These are phyloP conservation scores for Reinhardtius hippoglossoides DNA, from an alignment of 2,113 vertebrate genomes.

Conservation along the genomic window DNA sequence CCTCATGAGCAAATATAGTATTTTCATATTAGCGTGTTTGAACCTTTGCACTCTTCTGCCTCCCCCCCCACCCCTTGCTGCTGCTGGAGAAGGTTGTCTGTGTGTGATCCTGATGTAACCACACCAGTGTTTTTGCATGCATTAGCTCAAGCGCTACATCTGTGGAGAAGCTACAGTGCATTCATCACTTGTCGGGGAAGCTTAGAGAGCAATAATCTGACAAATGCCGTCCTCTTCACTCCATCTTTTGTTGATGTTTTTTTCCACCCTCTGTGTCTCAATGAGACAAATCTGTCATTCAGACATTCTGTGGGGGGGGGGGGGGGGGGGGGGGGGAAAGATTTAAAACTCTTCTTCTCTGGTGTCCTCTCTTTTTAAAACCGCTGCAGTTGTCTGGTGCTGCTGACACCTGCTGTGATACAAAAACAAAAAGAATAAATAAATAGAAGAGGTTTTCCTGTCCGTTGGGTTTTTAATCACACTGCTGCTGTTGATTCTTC, in stretches of 20 bases:
- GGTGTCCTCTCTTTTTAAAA: neutral
- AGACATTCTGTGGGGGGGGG: neutral
- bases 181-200: neutral
- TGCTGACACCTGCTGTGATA: constrained; percentile 20
- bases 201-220: neutral
- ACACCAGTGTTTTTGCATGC: neutral
- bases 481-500: neutral
- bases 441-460: neutral
- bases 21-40: too few relatives aligned
- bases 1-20: too few relatives aligned
- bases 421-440: neutral
- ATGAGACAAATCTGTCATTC: constrained; percentile 9
- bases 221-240: constrained; percentile 2
- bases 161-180: neutral
- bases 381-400: neutral
- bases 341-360: neutral
- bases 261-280: neutral
- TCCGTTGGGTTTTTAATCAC: neutral
- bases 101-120: constrained; percentile 1
- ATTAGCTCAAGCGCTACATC: neutral
- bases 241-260: too few relatives aligned
- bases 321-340: neutral
- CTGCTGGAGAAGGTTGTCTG: neutral
- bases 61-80: neutral
- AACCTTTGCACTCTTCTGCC: too few relatives aligned